These are phyloP conservation scores for Nothoprocta pentlandii DNA, from an alignment of 2,113 vertebrate species.

Conservation along the genomic window DNA sequence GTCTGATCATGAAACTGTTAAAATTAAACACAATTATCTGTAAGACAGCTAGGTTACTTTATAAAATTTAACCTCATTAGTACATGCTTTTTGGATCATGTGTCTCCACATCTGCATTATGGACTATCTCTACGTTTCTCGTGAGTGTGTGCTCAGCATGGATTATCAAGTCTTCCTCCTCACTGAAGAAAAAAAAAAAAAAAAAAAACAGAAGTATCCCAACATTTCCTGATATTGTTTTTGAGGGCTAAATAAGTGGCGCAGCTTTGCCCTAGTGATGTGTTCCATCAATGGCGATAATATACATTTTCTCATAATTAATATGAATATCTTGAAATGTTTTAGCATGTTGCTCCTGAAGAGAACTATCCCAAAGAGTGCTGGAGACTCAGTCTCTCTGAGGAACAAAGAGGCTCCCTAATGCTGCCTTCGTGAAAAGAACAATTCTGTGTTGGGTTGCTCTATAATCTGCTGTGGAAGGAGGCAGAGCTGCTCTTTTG, in stretches of 20 bases:
- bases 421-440: not conserved
- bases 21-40: constrained; percentile 67
- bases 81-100: constrained; percentile 10
- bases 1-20: constrained; percentile 62
- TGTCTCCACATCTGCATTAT: not conserved
- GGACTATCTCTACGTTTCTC: constrained; percentile 12
- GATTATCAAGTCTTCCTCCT: not conserved
- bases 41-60: constrained; percentile 43
- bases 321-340: not conserved
- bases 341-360: not conserved
- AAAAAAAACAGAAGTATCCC: not conserved
- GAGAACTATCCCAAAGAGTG: not conserved
- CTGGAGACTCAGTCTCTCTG: not conserved
- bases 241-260: not conserved
- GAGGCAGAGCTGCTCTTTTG: not conserved
- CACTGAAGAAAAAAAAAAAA: not conserved
- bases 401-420: constrained; percentile 19
- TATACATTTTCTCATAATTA: not conserved
- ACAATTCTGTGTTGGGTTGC: not conserved
- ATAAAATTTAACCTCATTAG: constrained; percentile 49
- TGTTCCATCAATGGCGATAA: not conserved
- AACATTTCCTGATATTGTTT: not conserved
- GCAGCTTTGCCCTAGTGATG: not conserved
- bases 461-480: not conserved
- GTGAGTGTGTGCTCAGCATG: not conserved